Evolutionary conservation across 2,113 vertebrate species (phyloP).

Genomic region (Corythornis cristatus): DNA sequence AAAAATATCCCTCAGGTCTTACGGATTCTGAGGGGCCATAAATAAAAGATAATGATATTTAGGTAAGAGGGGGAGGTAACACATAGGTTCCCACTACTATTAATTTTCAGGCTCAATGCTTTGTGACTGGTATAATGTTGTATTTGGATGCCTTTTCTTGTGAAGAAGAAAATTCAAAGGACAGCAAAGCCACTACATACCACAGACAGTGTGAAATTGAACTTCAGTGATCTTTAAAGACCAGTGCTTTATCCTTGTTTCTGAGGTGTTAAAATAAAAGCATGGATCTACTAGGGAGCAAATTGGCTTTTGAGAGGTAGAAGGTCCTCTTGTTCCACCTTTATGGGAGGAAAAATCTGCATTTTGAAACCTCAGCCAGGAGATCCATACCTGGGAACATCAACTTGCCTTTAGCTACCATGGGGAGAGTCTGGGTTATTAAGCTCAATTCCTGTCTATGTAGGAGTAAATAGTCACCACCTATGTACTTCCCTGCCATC

Average conservation of each 20-base stretch:
- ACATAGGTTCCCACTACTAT: neutral
- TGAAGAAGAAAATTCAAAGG: neutral
- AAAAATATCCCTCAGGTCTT: neutral
- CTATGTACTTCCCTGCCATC: neutral
- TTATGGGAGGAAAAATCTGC: neutral
- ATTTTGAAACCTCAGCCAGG: neutral
- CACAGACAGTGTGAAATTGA: neutral
- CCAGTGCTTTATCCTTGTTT: neutral
- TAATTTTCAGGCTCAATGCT: neutral
- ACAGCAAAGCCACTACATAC: neutral
- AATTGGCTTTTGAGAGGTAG: neutral
- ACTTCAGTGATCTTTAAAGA: neutral
- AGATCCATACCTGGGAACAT: neutral
- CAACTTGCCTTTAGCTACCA: neutral
- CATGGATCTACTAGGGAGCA: neutral
- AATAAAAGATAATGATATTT: slow-evolving; percentile 66
- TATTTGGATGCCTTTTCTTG: neutral
- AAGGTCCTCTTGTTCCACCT: neutral
- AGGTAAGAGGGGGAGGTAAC: slow-evolving; percentile 10
- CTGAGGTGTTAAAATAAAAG: neutral
- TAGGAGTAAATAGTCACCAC: neutral
- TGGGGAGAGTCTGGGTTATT: neutral
- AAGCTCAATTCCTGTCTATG: neutral
- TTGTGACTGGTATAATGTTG: neutral
- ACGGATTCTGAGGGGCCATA: slow-evolving; percentile 26